Conservation (phyloP, 2,888 invertebrate genomes). For the Rhopalosiphum nymphaeae region DNA sequence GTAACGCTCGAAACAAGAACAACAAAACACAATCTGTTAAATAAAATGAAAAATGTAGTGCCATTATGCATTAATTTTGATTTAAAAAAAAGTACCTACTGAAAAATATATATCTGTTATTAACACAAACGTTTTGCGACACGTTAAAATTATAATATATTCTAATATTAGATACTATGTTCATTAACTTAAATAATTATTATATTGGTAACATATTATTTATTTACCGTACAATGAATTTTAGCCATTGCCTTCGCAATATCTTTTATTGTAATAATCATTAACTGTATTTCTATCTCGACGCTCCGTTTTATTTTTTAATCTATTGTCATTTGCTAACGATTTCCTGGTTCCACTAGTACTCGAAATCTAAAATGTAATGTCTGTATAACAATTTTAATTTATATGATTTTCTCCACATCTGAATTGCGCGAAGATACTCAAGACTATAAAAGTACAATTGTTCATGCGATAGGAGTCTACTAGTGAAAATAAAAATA, state of each 20-base stretch:
- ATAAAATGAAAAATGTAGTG: neutral
- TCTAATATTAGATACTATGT: neutral
- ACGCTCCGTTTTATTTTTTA: neutral
- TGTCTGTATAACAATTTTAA: neutral
- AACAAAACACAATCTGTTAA: neutral
- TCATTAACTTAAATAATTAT: neutral
- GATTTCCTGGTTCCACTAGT: neutral
- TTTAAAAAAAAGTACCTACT: neutral
- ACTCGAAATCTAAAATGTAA: neutral
- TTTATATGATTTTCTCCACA: neutral
- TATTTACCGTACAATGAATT: neutral
- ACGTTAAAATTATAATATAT: neutral
- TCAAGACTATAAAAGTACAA: neutral
- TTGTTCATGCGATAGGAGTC: neutral
- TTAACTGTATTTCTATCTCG: neutral
- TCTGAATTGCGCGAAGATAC: neutral
- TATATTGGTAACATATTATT: constrained; percentile 1
- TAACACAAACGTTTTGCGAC: neutral
- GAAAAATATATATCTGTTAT: neutral
- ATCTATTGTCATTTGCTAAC: neutral
- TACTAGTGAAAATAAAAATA: neutral
- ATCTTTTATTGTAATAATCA: neutral
- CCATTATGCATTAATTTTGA: neutral
- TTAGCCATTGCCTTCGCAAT: neutral
- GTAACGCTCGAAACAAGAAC: neutral